A percentile compares a stretch with the other conserved stretches of the same genome.
Evolutionary conservation across 1,140 invertebrate species (phyloP).

Genomic region (Aphaenogaster rudis): DNA sequence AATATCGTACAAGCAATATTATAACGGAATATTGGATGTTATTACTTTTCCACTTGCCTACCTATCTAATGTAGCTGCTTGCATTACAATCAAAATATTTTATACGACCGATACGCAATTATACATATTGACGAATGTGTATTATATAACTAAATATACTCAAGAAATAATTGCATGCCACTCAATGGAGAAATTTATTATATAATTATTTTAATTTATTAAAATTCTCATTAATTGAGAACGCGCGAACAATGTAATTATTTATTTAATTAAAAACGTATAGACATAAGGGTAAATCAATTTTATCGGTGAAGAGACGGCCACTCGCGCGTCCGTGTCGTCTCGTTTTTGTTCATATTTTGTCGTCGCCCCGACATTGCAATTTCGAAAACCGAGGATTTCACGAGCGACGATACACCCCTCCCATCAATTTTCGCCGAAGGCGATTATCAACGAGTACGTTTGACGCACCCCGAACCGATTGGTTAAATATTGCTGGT

Average conservation of each 20-base stretch:
- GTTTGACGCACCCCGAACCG: constrained; percentile 39
- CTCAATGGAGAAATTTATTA: constrained; percentile 36
- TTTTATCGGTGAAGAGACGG: not conserved
- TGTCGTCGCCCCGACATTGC: not conserved
- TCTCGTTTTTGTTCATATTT: constrained; percentile 31
- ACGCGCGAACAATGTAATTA: not conserved
- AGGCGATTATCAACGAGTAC: constrained; percentile 66
- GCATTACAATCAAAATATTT: constrained; percentile 19
- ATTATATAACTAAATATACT: constrained; percentile 16
- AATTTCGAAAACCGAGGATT: constrained; percentile 44
- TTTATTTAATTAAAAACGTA: constrained; percentile 23
- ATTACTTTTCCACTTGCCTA: not conserved
- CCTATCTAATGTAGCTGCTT: not conserved
- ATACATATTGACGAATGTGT: not conserved
- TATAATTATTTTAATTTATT: constrained; percentile 38
- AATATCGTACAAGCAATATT: not conserved
- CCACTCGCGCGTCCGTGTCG: not conserved
- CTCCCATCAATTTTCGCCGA: constrained; percentile 49
- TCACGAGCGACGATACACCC: constrained; percentile 1
- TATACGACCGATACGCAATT: not conserved
- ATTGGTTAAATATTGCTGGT: constrained; percentile 63
- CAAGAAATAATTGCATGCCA: constrained; percentile 8
- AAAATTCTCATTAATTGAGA: constrained; percentile 11
- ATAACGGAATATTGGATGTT: not conserved
- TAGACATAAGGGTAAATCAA: not conserved